These are phyloP conservation scores for Neocrepidodera transversa DNA, from an alignment of 2,888 invertebrate genomes.

Conservation along the genomic window DNA sequence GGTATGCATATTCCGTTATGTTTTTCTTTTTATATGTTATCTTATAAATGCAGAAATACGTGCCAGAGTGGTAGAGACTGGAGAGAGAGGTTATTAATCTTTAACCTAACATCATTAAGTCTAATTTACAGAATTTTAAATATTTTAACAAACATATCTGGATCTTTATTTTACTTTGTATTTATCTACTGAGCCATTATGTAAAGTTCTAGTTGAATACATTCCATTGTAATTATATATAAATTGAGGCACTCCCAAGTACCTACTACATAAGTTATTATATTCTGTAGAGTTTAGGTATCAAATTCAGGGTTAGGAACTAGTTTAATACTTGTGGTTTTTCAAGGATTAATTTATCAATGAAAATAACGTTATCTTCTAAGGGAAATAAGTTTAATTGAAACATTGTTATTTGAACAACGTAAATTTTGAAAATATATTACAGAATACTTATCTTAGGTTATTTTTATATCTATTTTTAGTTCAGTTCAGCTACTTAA, in stretches of 20 bases:
- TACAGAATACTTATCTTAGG: too few species aligned
- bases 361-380: background rate
- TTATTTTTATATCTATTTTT: too few species aligned
- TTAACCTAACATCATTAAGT: background rate
- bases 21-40: conserved; percentile 5
- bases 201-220: conserved; percentile 11
- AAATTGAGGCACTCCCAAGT: conserved; percentile 14
- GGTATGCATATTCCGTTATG: conserved; percentile 17
- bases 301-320: background rate
- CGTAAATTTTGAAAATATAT: too few species aligned
- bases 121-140: background rate
- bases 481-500: too few species aligned
- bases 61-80: background rate
- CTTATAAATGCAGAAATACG: conserved; percentile 3
- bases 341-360: background rate
- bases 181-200: background rate
- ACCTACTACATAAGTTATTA: conserved; percentile 1
- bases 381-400: background rate
- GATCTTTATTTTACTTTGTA: background rate
- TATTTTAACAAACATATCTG: background rate
- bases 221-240: conserved; percentile 3
- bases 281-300: background rate
- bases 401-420: background rate
- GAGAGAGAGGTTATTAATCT: conserved; percentile 19
- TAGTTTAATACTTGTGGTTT: background rate